These are phyloP conservation scores for Eidolon helvum DNA, from an alignment of 2,113 vertebrate species.

Conservation along the genomic window DNA sequence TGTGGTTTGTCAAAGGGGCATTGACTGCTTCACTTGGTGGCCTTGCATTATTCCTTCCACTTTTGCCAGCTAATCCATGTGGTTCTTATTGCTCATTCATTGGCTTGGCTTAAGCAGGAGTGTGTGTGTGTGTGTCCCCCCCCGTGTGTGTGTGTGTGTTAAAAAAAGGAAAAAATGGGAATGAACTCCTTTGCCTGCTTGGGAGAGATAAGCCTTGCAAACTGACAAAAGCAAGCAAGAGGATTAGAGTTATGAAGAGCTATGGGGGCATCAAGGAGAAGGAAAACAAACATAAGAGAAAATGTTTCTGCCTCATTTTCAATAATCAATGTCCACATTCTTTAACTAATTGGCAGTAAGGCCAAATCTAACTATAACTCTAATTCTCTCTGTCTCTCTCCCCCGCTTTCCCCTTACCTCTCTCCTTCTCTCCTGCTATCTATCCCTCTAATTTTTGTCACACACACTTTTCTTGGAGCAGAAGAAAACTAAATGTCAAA, in stretches of 20 bases:
- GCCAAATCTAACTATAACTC: no score
- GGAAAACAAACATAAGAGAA: background rate
- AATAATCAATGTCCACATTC: background rate
- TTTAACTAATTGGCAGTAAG: conserved; percentile 34
- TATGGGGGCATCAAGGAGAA: background rate
- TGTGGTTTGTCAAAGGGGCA: background rate
- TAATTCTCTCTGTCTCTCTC: background rate
- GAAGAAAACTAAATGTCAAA: background rate
- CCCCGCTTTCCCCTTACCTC: no score
- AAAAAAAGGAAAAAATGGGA: background rate
- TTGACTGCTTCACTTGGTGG: background rate
- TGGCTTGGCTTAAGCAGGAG: conserved; percentile 38
- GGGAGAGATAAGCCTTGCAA: background rate
- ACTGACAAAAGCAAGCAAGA: background rate
- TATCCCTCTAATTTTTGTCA: background rate
- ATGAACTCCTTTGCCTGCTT: background rate
- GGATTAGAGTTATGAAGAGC: background rate
- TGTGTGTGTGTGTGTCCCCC: background rate
- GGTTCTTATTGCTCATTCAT: background rate
- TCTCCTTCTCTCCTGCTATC: no score
- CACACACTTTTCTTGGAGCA: background rate
- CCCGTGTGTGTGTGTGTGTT: conserved; percentile 28
- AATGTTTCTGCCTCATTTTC: background rate
- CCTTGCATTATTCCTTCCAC: conserved; percentile 13
- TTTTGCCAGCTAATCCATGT: background rate